Evolutionary conservation across 2,888 invertebrate species (phyloP).

Genomic region (Chloroclystis v-ata): DNA sequence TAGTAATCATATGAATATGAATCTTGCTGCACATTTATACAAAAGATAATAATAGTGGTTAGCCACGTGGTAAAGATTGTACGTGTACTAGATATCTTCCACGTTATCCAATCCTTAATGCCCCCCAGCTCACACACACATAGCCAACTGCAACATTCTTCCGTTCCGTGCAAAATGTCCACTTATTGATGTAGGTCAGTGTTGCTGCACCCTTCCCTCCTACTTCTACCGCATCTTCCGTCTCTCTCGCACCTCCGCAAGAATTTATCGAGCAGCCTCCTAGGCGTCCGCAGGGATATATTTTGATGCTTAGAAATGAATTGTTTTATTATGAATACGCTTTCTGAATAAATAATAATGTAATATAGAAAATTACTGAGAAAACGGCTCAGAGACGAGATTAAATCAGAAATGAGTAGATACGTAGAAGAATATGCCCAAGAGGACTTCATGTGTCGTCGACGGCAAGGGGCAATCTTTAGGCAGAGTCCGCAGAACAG

Average conservation of each 20-base stretch:
- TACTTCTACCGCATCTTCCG: conserved; percentile 6
- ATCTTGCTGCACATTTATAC: too few species aligned
- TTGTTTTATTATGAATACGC: conserved; percentile 1
- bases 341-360: neutral
- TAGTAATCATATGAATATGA: too few species aligned
- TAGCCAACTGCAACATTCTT: conserved; percentile 46
- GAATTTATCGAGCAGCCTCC: conserved; percentile 49
- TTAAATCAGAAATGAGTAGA: too few species aligned
- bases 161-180: conserved; percentile 53
- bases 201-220: conserved; percentile 38
- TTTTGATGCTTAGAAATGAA: conserved; percentile 13
- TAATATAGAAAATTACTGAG: neutral
- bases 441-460: too few species aligned
- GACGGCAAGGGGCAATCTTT: too few species aligned
- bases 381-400: neutral
- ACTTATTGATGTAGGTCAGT: conserved; percentile 73
- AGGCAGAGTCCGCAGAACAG: too few species aligned
- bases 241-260: conserved; percentile 40
- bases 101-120: conserved; percentile 3
- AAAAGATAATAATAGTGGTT: too few species aligned
- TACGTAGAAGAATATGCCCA: too few species aligned
- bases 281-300: conserved; percentile 23
- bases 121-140: conserved; percentile 21
- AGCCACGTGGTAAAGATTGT: too few species aligned
- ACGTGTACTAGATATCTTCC: too few species aligned